phyloP scores from a whole-genome alignment of 2,888 invertebrate genomes.

The Steinernema hermaphroditum region DNA sequence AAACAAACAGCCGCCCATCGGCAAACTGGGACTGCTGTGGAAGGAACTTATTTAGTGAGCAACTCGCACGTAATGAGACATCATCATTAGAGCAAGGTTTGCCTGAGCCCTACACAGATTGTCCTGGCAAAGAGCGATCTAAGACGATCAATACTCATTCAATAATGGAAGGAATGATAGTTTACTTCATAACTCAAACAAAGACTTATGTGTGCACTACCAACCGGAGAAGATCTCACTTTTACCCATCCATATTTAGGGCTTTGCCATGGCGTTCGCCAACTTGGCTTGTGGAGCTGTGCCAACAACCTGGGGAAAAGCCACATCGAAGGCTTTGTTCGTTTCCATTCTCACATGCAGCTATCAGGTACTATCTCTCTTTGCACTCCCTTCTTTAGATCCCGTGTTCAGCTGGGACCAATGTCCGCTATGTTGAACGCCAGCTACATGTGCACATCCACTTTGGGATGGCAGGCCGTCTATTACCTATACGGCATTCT shows the following conservation, averaged over 20 bases:
- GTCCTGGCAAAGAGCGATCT: no score
- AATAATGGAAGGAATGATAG: no score
- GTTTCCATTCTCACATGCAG: slow-evolving; percentile 2
- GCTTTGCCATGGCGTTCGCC: neutral
- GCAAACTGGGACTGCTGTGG: no score
- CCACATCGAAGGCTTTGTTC: neutral
- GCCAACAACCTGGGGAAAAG: neutral
- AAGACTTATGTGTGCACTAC: no score
- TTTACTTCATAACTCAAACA: no score
- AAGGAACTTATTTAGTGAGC: no score
- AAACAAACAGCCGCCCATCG: no score
- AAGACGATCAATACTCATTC: no score
- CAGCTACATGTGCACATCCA: neutral
- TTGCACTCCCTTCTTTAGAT: neutral
- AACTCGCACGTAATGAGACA: no score
- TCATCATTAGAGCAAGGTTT: no score
- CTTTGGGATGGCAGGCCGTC: neutral
- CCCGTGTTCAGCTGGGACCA: neutral
- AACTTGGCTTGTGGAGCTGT: neutral
- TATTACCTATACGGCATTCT: neutral
- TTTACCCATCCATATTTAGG: neutral
- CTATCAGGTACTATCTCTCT: slow-evolving; percentile 11
- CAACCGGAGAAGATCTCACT: no score
- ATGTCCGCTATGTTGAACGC: neutral
- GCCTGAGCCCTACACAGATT: no score